These are phyloP conservation scores for Lasiurus borealis DNA, from an alignment of 2,113 vertebrate genomes.

Conservation along the genomic window DNA sequence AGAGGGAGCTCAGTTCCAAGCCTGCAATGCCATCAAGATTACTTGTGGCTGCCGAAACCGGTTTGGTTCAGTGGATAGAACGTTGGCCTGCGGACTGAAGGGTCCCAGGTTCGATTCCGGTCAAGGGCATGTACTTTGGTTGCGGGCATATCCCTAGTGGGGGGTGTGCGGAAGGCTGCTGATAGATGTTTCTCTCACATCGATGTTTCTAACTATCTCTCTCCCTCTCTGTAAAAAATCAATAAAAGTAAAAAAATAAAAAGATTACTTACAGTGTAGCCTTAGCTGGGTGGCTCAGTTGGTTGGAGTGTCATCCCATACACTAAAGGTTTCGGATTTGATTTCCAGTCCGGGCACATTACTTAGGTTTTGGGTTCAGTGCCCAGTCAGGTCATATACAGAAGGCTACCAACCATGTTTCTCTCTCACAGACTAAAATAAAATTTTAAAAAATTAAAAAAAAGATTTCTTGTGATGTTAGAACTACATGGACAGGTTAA, in stretches of 20 bases:
- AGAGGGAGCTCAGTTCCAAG: not conserved
- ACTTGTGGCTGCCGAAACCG: not conserved
- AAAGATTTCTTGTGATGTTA: not conserved
- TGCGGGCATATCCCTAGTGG: too few species aligned
- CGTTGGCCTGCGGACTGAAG: too few species aligned
- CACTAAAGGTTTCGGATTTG: not conserved
- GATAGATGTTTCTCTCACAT: too few species aligned
- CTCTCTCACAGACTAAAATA: too few species aligned
- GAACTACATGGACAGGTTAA: not conserved
- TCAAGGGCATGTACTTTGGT: too few species aligned
- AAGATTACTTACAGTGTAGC: not conserved
- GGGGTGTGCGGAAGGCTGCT: too few species aligned
- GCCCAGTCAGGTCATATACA: not conserved
- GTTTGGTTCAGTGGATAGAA: too few species aligned
- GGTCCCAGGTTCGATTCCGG: too few species aligned
- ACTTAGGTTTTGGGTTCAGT: not conserved
- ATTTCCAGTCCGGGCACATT: not conserved
- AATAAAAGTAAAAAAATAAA: too few species aligned
- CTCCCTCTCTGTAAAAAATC: too few species aligned
- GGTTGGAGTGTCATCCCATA: not conserved
- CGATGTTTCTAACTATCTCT: too few species aligned
- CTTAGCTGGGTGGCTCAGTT: not conserved
- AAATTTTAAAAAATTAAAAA: not conserved
- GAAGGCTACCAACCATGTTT: not conserved
- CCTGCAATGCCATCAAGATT: not conserved